These are phyloP conservation scores for Drosophila quadrilineata DNA, from an alignment of 1,140 invertebrate species.

Conservation along the genomic window DNA sequence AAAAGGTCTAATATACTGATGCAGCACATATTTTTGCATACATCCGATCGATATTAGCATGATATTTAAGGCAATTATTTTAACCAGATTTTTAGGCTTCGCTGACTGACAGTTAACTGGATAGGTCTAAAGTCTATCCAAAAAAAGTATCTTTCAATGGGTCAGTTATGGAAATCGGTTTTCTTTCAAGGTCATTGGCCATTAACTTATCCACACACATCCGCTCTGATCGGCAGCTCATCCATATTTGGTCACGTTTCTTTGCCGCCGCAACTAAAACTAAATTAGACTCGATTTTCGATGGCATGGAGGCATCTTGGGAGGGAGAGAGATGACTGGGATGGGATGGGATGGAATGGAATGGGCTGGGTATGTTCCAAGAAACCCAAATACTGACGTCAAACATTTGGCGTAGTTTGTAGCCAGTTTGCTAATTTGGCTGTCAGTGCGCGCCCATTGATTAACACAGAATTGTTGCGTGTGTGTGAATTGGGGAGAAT, in stretches of 20 bases:
- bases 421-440: slow-evolving; percentile 63
- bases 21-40: too few relatives aligned
- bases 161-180: neutral
- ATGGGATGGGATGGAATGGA: neutral
- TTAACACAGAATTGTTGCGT: slow-evolving; percentile 38
- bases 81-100: too few relatives aligned
- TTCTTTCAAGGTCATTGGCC: slow-evolving; percentile 17
- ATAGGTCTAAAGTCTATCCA: too few relatives aligned
- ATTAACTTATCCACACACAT: too few relatives aligned
- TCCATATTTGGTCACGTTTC: slow-evolving; percentile 74
- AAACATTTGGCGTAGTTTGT: slow-evolving; percentile 45
- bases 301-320: neutral
- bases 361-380: neutral
- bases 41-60: too few relatives aligned
- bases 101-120: too few relatives aligned
- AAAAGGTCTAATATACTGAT: too few relatives aligned
- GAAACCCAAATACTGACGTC: slow-evolving; percentile 48
- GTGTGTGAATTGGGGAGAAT: slow-evolving; percentile 46
- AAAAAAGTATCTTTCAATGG: too few relatives aligned
- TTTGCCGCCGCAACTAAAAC: slow-evolving; percentile 17
- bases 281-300: slow-evolving; percentile 21
- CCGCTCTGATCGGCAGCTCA: slow-evolving; percentile 13
- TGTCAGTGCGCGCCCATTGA: slow-evolving; percentile 50
- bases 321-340: neutral
- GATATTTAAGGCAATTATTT: too few relatives aligned